Percentiles rank a stretch among this genome's conserved stretches.
Evolutionary conservation across 1,140 invertebrate genomes (phyloP).

Genomic region (Augochlora pura): DNA sequence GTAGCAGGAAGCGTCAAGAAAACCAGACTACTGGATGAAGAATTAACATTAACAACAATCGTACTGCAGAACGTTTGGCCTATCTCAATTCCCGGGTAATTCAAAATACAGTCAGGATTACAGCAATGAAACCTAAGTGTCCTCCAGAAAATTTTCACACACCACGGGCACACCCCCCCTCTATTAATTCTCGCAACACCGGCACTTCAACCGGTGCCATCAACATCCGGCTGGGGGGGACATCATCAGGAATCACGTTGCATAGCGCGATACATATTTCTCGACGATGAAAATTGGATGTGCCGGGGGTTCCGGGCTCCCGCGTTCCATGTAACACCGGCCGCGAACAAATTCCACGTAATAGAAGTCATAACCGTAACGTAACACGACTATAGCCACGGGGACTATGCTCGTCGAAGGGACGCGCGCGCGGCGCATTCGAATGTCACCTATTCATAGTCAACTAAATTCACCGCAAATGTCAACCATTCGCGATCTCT

Average conservation of each 20-base stretch:
- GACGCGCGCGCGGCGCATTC: conserved; percentile 25
- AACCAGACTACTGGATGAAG: too few relatives aligned
- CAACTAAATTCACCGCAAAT: conserved; percentile 25
- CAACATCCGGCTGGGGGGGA: neutral
- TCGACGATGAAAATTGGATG: conserved; percentile 20
- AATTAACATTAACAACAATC: too few relatives aligned
- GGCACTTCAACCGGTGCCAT: neutral
- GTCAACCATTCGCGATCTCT: conserved; percentile 28
- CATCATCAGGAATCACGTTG: neutral
- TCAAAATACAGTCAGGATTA: too few relatives aligned
- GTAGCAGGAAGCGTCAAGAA: too few relatives aligned
- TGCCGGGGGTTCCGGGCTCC: neutral
- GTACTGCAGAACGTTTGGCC: too few relatives aligned
- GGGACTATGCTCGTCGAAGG: conserved; percentile 22
- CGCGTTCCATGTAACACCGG: conserved; percentile 3
- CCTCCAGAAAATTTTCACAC: too few relatives aligned
- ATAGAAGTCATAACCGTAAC: conserved; percentile 27
- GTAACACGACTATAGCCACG: conserved; percentile 7
- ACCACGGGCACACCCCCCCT: too few relatives aligned
- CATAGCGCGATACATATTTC: neutral
- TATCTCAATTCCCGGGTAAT: too few relatives aligned
- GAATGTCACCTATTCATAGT: conserved; percentile 37
- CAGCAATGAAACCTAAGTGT: too few relatives aligned
- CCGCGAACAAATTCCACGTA: conserved; percentile 20
- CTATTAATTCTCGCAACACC: neutral